Percentiles rank a stretch among this genome's conserved stretches.
These are phyloP conservation scores for Diaperis boleti DNA, from an alignment of 2,888 invertebrate species.

Conservation along the genomic window DNA sequence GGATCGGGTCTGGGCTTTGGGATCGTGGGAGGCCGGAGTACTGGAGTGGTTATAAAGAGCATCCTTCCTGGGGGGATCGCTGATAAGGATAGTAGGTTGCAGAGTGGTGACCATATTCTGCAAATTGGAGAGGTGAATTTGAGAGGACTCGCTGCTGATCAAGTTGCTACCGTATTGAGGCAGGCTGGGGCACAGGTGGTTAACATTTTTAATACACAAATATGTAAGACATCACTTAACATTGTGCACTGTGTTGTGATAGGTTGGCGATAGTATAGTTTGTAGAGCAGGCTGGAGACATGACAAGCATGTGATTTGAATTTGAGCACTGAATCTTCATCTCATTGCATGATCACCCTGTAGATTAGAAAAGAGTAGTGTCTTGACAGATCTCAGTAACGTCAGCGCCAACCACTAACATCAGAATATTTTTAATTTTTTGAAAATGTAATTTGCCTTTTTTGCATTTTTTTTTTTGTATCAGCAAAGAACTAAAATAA, in stretches of 20 bases:
- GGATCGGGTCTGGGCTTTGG: conserved; percentile 98
- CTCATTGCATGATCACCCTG: neutral
- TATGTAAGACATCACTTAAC: conserved; percentile 82
- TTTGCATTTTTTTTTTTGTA: too few relatives aligned
- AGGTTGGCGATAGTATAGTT: too few relatives aligned
- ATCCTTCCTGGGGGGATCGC: conserved; percentile 97
- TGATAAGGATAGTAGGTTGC: conserved; percentile 93
- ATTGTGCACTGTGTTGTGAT: conserved; percentile 47
- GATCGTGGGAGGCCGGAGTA: conserved; percentile 96
- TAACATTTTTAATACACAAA: conserved; percentile 64
- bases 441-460: too few relatives aligned
- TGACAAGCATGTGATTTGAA: too few relatives aligned
- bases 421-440: neutral
- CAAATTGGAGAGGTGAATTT: conserved; percentile 96
- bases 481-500: too few relatives aligned
- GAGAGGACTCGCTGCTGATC: conserved; percentile 96
- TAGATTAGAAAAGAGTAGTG: neutral
- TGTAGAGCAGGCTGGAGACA: neutral
- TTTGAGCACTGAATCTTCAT: neutral
- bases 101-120: conserved; percentile 97
- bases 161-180: conserved; percentile 87
- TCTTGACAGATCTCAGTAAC: neutral
- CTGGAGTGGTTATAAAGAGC: conserved; percentile 98
- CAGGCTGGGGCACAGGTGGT: conserved; percentile 70
- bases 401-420: neutral